A percentile compares a stretch with the other conserved stretches of the same genome.
Evolutionary conservation across 2,797 vertebrate genomes (phyloP).

Genomic region (Heteromormyrus szaboi): DNA sequence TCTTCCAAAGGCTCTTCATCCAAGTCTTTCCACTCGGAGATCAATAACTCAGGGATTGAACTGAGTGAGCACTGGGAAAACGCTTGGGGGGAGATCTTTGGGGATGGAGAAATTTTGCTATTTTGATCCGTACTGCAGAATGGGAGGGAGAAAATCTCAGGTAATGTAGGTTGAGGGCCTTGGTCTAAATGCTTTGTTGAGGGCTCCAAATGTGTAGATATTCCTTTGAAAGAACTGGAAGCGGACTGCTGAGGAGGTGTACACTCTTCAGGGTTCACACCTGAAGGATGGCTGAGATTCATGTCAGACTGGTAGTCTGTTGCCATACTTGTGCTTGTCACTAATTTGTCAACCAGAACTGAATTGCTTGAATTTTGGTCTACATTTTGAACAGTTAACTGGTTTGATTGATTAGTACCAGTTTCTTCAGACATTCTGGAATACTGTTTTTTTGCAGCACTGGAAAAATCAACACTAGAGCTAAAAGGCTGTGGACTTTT

Average conservation of each 20-base stretch:
- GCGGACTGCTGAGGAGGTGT: conserved; percentile 30
- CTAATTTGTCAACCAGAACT: background rate
- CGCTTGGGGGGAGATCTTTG: conserved; percentile 41
- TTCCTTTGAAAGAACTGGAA: conserved; percentile 57
- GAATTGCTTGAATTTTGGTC: background rate
- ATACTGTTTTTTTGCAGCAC: background rate
- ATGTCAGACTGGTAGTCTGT: background rate
- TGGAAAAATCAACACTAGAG: background rate
- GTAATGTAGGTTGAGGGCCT: conserved; percentile 26
- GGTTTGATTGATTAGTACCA: background rate
- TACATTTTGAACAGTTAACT: background rate
- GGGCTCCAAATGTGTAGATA: conserved; percentile 52
- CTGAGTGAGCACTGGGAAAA: conserved; percentile 51
- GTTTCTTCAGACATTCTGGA: conserved; percentile 3
- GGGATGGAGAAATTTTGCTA: conserved; percentile 36
- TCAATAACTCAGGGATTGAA: conserved; percentile 64
- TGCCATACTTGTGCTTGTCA: background rate
- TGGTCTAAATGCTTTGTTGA: conserved; percentile 49
- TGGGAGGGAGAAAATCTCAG: conserved; percentile 38
- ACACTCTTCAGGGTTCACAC: background rate
- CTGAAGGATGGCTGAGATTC: background rate
- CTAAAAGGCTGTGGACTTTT: background rate
- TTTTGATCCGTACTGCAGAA: conserved; percentile 32
- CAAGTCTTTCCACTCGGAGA: conserved; percentile 75
- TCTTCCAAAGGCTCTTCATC: conserved; percentile 71